Evolutionary conservation across 2,113 vertebrate species (phyloP), one percentile per base, ranked within the genome.

Genomic region (Trochalopteron elliotii): DNA sequence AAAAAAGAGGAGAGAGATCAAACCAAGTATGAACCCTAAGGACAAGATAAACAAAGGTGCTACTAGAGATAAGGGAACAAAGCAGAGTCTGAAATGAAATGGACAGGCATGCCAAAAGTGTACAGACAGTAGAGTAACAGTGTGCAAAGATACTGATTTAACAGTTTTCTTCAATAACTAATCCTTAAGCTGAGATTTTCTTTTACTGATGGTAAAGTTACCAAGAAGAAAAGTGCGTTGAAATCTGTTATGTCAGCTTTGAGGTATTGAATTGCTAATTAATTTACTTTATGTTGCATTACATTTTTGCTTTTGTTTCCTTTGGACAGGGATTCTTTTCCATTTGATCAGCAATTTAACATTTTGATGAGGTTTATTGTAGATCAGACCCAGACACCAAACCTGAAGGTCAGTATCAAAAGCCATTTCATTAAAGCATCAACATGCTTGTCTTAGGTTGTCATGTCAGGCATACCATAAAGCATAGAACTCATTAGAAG

Each of bases 361-460:
- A 99, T 99, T 90, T 97, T 99, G 96, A 99, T 99, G 99, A 98
- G 99, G 90, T 99, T 99, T 94, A 99, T 99, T 92, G 99, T 99
- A 69, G 99, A 99, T 98, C 99, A 99, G 96, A 99, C 99, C 50
- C 99, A 99, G 97, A 99, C 99, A 47, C 99, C 99, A 77, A 99
- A 99, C 95, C 98, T 99, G 42, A 99, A 99, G 99, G 99, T 99
- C 79, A 84, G 97, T 97, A 89, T 87, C 33, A 64, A 44, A 81
- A 76, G 17, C n/a, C 6, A 42, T 93, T 95, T 47, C 63, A 50
- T 20, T 94, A 67, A 81, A 28, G 18, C 37, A 56, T 85, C 44
- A 53, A 7, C 23, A 0, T 87, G 39, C 56, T 76, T 83, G 14
- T 87, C 42, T 67, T 81, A 61, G 9, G 50, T 83, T 90, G 42